Conservation (phyloP, 2,797 vertebrate genomes). For the Neoniphon sammara region DNA sequence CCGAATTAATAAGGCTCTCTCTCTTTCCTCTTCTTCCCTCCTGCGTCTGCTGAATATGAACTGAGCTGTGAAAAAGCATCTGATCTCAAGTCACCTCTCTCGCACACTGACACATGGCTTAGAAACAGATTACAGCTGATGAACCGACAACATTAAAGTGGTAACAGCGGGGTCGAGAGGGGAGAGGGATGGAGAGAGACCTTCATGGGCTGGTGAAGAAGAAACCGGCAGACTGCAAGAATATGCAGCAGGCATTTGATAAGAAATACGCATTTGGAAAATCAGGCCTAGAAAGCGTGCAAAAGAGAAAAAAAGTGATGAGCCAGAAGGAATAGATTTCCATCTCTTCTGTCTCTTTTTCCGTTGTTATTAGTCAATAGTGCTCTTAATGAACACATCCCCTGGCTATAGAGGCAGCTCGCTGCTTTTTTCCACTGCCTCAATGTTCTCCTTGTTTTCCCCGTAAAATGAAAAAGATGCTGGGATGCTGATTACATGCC, state of each 20-base stretch:
- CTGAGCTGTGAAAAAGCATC: constrained; percentile 58
- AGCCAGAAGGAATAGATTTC: constrained; percentile 35
- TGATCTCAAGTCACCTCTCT: constrained; percentile 64
- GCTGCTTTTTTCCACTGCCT: constrained; percentile 76
- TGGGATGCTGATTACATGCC: constrained; percentile 70
- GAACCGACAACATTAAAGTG: constrained; percentile 66
- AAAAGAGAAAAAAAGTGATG: constrained; percentile 30
- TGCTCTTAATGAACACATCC: constrained; percentile 81
- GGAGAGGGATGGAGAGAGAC: constrained; percentile 6
- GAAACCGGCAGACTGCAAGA: constrained; percentile 14
- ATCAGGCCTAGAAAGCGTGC: constrained; percentile 19
- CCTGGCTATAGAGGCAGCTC: constrained; percentile 71
- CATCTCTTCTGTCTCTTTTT: constrained; percentile 31
- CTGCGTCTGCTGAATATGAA: constrained; percentile 60
- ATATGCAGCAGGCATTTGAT: constrained; percentile 38
- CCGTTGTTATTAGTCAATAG: constrained; percentile 79
- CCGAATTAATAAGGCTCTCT: constrained; percentile 75
- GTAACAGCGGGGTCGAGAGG: constrained; percentile 49
- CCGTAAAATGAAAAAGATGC: constrained; percentile 73
- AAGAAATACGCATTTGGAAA: constrained; percentile 24
- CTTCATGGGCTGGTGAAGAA: constrained; percentile 32
- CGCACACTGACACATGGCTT: constrained; percentile 58
- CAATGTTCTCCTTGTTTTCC: constrained; percentile 68
- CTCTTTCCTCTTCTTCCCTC: background rate
- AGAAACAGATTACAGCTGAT: constrained; percentile 69